Evolutionary conservation across 1,140 invertebrate species (phyloP).

Genomic region (Sinonovacula constricta): DNA sequence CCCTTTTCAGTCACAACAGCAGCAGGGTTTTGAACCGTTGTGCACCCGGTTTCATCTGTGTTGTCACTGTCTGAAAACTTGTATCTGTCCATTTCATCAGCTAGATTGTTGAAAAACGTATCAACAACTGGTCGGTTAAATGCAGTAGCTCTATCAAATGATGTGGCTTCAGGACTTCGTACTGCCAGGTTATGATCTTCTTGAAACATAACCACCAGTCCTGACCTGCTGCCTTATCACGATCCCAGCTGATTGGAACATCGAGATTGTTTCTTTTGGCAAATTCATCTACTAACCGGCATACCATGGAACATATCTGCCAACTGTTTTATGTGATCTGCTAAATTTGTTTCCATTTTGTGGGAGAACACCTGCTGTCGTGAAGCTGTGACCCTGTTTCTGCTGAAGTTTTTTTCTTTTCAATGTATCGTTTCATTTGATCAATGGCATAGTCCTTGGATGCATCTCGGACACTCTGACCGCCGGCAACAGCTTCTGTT

Average conservation of each 20-base stretch:
- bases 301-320: too few relatives aligned
- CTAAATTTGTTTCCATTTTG: constrained; percentile 34
- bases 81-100: constrained; percentile 69
- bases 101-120: constrained; percentile 52
- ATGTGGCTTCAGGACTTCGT: constrained; percentile 41
- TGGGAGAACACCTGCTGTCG: constrained; percentile 1
- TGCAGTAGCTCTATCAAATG: constrained; percentile 37
- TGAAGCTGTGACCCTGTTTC: neutral
- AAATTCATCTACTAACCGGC: constrained; percentile 1
- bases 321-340: constrained; percentile 40
- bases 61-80: constrained; percentile 75
- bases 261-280: constrained; percentile 9
- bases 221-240: too few relatives aligned
- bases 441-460: constrained; percentile 31
- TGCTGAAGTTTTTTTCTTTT: neutral
- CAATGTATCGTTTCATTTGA: constrained; percentile 33
- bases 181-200: neutral
- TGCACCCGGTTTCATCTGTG: constrained; percentile 80
- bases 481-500: constrained; percentile 21
- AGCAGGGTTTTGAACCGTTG: constrained; percentile 77
- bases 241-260: constrained; percentile 8
- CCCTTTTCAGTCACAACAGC: constrained; percentile 77
- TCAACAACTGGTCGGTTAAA: constrained; percentile 32
- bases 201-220: neutral
- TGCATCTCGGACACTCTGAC: too few relatives aligned